Percentiles rank a stretch among this genome's conserved stretches.
Conservation (phyloP, 64 coral and sea anemone species). For the Dendrophyllia cribrosa region DNA sequence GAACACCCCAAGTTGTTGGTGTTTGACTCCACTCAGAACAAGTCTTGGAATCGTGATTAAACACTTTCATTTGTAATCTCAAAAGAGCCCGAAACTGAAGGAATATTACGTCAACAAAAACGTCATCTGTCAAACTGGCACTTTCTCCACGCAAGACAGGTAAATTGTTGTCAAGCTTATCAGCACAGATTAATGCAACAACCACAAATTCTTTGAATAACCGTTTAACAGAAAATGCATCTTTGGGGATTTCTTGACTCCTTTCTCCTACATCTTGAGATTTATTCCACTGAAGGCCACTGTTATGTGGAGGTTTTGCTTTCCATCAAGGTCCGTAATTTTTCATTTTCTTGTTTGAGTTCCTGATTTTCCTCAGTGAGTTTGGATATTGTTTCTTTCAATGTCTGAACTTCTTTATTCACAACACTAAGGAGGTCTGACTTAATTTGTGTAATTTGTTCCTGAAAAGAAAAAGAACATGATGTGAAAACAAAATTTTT, state of each 20-base stretch:
- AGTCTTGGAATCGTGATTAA: not conserved
- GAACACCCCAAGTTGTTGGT: not conserved
- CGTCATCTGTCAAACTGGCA: not conserved
- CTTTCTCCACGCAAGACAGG: too few species aligned
- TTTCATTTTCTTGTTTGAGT: constrained; percentile 94
- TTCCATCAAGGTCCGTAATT: constrained; percentile 73
- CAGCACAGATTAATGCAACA: not conserved
- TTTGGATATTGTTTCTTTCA: constrained; percentile 96
- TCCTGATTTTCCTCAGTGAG: constrained; percentile 94
- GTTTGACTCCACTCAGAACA: not conserved
- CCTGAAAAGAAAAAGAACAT: constrained; percentile 55
- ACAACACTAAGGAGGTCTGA: constrained; percentile 90
- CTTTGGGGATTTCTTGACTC: not conserved
- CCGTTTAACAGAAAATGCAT: not conserved
- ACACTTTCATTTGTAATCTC: not conserved
- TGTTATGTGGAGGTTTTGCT: constrained; percentile 13
- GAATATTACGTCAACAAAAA: not conserved
- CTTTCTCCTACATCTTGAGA: not conserved
- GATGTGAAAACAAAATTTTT: not conserved
- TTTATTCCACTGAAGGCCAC: not conserved
- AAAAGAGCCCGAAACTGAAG: not conserved
- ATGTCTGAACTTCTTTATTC: constrained; percentile 94
- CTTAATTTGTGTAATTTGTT: constrained; percentile 95
- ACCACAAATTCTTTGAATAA: not conserved
- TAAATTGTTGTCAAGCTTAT: not conserved